Conservation (phyloP, 1,140 invertebrate genomes). For the Ips nitidus region DNA sequence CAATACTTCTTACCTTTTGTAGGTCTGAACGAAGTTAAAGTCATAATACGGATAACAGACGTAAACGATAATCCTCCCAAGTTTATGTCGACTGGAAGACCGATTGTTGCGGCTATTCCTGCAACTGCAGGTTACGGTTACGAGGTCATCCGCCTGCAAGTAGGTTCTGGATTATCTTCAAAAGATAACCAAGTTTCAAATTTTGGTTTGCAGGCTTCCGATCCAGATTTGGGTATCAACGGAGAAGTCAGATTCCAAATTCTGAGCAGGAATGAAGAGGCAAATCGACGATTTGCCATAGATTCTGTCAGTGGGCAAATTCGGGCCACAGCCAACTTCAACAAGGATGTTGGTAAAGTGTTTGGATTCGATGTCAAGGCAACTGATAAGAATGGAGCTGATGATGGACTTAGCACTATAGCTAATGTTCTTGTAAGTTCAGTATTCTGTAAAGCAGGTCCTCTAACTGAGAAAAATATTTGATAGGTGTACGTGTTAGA, state of each 20-base stretch:
- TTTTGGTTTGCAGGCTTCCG: conserved; percentile 61
- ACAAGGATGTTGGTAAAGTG: conserved; percentile 68
- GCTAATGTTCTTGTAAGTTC: conserved; percentile 79
- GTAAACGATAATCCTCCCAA: conserved; percentile 80
- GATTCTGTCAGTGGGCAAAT: conserved; percentile 74
- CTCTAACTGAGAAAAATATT: background rate
- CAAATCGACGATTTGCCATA: conserved; percentile 66
- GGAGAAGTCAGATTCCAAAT: conserved; percentile 79
- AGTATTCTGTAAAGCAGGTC: background rate
- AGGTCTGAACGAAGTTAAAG: conserved; percentile 65
- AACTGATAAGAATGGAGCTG: conserved; percentile 73
- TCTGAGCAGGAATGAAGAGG: conserved; percentile 63
- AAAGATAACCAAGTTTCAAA: too few relatives aligned
- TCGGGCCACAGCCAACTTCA: conserved; percentile 66
- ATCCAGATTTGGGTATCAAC: conserved; percentile 74
- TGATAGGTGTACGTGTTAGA: conserved; percentile 77
- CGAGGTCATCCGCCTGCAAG: conserved; percentile 70
- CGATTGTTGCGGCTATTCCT: conserved; percentile 77
- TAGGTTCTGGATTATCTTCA: conserved; percentile 43
- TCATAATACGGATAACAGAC: conserved; percentile 74
- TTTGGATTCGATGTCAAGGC: conserved; percentile 88
- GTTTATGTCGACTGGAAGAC: conserved; percentile 69
- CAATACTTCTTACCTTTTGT: conserved; percentile 29
- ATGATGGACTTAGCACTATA: conserved; percentile 77
- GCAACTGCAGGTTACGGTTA: conserved; percentile 77